Percentiles rank a stretch among this genome's conserved stretches.
These are phyloP conservation scores for Glyphotaelius pellucidus DNA, from an alignment of 2,888 invertebrate genomes.

Conservation along the genomic window DNA sequence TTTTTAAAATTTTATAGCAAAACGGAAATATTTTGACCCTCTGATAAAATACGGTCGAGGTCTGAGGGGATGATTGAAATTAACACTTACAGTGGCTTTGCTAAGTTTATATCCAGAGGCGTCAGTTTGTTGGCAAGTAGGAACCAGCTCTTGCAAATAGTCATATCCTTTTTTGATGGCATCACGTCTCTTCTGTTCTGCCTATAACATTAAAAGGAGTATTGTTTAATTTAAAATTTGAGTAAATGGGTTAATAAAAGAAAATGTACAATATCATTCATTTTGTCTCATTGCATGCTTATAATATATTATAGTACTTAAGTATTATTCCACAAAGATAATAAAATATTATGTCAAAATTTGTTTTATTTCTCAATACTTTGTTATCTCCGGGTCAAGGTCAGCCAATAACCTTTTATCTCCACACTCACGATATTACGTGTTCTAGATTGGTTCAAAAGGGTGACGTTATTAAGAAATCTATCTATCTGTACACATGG, in stretches of 20 bases:
- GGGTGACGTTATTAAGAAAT: not conserved
- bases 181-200: slow-evolving; percentile 97
- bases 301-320: too few species aligned
- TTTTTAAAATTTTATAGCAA: too few species aligned
- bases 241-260: not conserved
- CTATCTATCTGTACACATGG: not conserved
- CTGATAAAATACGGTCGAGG: too few species aligned
- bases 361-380: not conserved
- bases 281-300: too few species aligned
- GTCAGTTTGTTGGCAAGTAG: slow-evolving; percentile 95
- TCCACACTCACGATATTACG: not conserved
- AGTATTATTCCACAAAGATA: too few species aligned
- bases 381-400: not conserved
- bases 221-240: not conserved
- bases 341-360: not conserved
- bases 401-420: not conserved
- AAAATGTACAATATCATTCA: not conserved
- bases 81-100: slow-evolving; percentile 87
- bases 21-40: too few species aligned
- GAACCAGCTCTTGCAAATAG: slow-evolving; percentile 93
- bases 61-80: too few species aligned
- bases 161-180: slow-evolving; percentile 98
- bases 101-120: slow-evolving; percentile 95
- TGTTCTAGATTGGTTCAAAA: not conserved
- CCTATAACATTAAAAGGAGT: slow-evolving; percentile 77